A percentile compares a stretch with the other conserved stretches of the same genome.
These are phyloP conservation scores for Knipowitschia caucasica DNA, from an alignment of 2,797 vertebrate genomes.

Conservation along the genomic window DNA sequence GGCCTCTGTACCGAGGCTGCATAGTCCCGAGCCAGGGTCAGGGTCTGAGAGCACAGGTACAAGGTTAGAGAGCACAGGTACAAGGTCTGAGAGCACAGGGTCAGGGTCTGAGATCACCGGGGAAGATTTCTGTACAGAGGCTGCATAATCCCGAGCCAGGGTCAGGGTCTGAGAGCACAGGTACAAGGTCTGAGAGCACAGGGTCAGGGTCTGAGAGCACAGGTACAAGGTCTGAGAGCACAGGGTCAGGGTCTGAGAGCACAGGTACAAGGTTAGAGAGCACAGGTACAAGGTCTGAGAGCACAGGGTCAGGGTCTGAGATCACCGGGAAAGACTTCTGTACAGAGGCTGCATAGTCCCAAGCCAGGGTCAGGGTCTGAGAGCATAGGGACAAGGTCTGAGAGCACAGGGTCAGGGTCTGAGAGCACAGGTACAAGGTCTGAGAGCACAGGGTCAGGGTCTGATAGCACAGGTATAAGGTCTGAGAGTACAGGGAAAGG, in stretches of 20 bases:
- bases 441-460: constrained; percentile 50
- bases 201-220: constrained; percentile 49
- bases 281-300: not conserved
- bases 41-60: constrained; percentile 36
- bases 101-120: constrained; percentile 24
- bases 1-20: constrained; percentile 43
- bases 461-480: constrained; percentile 22
- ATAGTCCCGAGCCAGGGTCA: constrained; percentile 50
- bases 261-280: constrained; percentile 50
- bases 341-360: constrained; percentile 43
- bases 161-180: constrained; percentile 48
- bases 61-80: not conserved
- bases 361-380: constrained; percentile 53
- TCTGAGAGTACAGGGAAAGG: no score
- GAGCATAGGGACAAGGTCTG: not conserved
- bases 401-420: constrained; percentile 58
- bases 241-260: no score
- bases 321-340: constrained; percentile 60
- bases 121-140: constrained; percentile 48
- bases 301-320: no score
- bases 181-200: not conserved
- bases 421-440: not conserved
- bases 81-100: not conserved
- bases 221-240: not conserved
- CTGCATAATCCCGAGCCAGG: constrained; percentile 46